Conservation (phyloP, 2,113 vertebrate species). For the Mormyrus iriodes region DNA sequence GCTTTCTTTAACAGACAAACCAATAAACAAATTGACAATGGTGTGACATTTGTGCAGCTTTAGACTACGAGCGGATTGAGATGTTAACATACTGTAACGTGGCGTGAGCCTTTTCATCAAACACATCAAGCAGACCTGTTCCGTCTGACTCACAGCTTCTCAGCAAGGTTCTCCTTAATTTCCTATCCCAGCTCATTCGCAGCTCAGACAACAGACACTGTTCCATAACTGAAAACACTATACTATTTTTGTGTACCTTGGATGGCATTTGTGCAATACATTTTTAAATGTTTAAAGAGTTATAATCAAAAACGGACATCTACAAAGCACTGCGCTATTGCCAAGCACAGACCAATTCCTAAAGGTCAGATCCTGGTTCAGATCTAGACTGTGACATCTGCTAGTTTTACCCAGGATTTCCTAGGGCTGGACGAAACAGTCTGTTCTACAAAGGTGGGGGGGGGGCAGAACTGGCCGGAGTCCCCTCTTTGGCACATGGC, state of each 20-base stretch:
- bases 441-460: background rate
- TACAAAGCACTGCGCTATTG: background rate
- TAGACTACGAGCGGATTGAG: background rate
- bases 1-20: background rate
- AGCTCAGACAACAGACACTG: background rate
- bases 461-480: background rate
- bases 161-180: background rate
- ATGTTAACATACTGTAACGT: background rate
- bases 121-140: background rate
- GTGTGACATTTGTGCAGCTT: background rate
- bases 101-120: background rate
- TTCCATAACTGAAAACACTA: background rate
- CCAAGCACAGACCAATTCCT: background rate
- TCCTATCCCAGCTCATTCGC: background rate
- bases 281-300: background rate
- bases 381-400: background rate
- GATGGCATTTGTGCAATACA: background rate
- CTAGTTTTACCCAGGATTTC: background rate
- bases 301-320: background rate
- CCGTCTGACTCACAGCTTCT: background rate
- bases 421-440: background rate
- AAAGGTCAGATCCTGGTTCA: background rate
- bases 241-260: background rate
- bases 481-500: background rate
- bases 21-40: background rate